phyloP scores from a whole-genome alignment of 1,140 invertebrate species.

The Phortica variegata region DNA sequence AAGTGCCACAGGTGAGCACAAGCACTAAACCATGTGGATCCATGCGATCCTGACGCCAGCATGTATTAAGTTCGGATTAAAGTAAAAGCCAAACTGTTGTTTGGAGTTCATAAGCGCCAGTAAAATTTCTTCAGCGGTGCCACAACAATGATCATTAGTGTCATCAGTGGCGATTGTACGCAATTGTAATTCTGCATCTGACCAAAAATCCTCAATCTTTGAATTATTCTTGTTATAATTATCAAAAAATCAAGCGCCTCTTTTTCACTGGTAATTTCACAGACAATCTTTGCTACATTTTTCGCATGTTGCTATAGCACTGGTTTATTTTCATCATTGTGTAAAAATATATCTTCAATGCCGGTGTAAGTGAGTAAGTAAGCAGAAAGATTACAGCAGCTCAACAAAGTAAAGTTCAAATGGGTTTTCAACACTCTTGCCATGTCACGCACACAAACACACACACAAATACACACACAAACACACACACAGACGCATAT shows the following conservation, averaged over 20 bases:
- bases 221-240: conserved; percentile 58
- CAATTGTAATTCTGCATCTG: conserved; percentile 51
- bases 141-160: conserved; percentile 14
- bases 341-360: neutral
- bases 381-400: conserved; percentile 45
- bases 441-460: neutral
- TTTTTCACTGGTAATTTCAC: conserved; percentile 13
- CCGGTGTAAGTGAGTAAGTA: conserved; percentile 20
- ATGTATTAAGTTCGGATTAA: conserved; percentile 63
- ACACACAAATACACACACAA: neutral
- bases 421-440: conserved; percentile 4
- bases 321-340: no score
- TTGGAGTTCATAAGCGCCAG: conserved; percentile 20
- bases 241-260: neutral
- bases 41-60: conserved; percentile 62
- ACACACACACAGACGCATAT: neutral
- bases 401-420: conserved; percentile 30
- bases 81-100: conserved; percentile 59
- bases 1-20: conserved; percentile 64
- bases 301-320: no score
- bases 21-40: conserved; percentile 65
- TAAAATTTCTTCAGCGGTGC: conserved; percentile 21
- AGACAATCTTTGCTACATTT: neutral
- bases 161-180: conserved; percentile 29
- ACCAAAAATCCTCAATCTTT: conserved; percentile 62